Evolutionary conservation across 2,797 vertebrate species (phyloP).

Genomic region (Rhincodon typus): DNA sequence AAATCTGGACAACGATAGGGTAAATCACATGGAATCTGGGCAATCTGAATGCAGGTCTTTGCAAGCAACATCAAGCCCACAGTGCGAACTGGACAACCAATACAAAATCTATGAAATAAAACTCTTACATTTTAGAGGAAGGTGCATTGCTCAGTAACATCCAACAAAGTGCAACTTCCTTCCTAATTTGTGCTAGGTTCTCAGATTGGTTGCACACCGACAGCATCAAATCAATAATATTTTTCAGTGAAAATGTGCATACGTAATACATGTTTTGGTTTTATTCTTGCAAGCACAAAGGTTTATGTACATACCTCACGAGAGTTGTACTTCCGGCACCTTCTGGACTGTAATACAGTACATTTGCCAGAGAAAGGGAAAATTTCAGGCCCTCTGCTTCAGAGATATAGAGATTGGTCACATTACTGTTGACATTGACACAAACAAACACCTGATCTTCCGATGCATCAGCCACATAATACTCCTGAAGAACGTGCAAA

Average conservation of each 20-base stretch:
- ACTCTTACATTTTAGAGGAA: background rate
- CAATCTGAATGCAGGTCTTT: background rate
- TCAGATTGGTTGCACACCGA: background rate
- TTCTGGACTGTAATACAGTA: constrained; percentile 89
- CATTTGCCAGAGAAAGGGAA: constrained; percentile 84
- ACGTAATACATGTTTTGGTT: background rate
- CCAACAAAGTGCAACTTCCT: background rate
- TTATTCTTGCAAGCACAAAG: background rate
- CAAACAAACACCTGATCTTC: constrained; percentile 98
- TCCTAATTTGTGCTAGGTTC: background rate
- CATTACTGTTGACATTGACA: constrained; percentile 83
- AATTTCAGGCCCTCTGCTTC: constrained; percentile 87
- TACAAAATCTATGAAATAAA: background rate
- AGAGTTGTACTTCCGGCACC: constrained; percentile 83
- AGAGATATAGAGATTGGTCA: constrained; percentile 91
- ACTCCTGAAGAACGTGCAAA: constrained; percentile 65
- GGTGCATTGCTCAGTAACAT: too few relatives aligned
- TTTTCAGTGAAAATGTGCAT: background rate
- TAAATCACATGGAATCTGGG: background rate
- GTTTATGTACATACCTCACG: constrained; percentile 66
- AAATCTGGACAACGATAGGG: background rate
- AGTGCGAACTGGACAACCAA: background rate
- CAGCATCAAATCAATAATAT: background rate
- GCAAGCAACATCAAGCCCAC: too few relatives aligned
- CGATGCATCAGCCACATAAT: constrained; percentile 86